Base-by-base conservation (phyloP, 2,888 invertebrate species). In the Lasioglossum pauxillum region DNA sequence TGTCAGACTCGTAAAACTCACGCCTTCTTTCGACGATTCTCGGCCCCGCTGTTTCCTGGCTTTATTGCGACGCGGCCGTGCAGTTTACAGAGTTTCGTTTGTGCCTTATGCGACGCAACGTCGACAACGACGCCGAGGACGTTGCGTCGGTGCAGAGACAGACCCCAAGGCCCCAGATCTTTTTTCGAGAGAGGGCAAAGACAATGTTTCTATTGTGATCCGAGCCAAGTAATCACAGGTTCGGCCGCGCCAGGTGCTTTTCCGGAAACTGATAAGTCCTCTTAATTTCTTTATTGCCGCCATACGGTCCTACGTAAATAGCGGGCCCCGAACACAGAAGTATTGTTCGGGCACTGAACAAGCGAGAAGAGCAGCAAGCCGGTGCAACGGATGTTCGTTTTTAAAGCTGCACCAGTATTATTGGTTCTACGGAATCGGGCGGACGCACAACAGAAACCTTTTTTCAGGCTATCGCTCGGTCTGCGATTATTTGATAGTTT, bases 251-350 rank as follows among this genome's bases (percentile, higher is more conserved):
- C 94, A 94, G 94, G 93, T 94, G 93, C 92, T 92, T 93, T 93
- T 92, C 92, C 92, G 90, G 90, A 92, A 94, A 94, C 93, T 94
- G 94, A 94, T 94, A 94, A 94, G 91, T 93, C 82, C 88, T 91
- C 90, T 89, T 93, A 93, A 94, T 94, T 94, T 93, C 92, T 93
- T 94, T 93, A 94, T 90, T 90, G 91, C 91, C 86, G 80, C 83
- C 87, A 88, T 84, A 82, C 87, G 82, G 86, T 87, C 90, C 90
- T 91, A 88, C 81, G 88, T 83, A 90, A 91, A 90, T 87, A 90
- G 49, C 78, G 75, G 46, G 78, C 80, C 89, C 67, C 44, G 60
- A 69, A 82, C 82, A 90, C 85, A 73, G 87, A 74, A 80, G 72
- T 80, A 80, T 87, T 87, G 81, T 90, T 87, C 83, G 60, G 19